Percentiles rank a stretch among this genome's conserved stretches.
phyloP scores from a whole-genome alignment of 2,888 invertebrate genomes.

The Netelia fuscicornis region DNA sequence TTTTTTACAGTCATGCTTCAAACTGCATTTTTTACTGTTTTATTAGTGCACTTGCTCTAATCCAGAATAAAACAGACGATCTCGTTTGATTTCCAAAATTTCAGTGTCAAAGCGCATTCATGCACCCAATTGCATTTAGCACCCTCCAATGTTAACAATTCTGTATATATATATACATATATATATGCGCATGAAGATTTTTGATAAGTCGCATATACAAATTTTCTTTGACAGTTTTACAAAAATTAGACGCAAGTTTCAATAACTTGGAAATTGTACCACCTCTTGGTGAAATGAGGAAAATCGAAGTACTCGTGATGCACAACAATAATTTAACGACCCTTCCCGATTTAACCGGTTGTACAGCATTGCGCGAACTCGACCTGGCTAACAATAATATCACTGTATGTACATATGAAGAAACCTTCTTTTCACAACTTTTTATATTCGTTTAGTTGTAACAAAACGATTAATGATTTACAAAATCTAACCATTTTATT shows the following conservation, averaged over 20 bases:
- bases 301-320: slow-evolving; percentile 91
- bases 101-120: background rate
- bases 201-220: slow-evolving; percentile 17
- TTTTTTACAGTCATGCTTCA: too few species aligned
- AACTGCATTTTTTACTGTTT: too few species aligned
- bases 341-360: slow-evolving; percentile 92
- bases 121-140: slow-evolving; percentile 14
- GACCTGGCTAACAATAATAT: slow-evolving; percentile 94
- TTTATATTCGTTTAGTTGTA: slow-evolving; percentile 4
- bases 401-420: slow-evolving; percentile 85
- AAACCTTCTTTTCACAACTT: slow-evolving; percentile 5
- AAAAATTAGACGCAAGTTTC: slow-evolving; percentile 90
- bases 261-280: slow-evolving; percentile 90
- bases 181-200: background rate
- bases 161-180: background rate
- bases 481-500: background rate
- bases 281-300: slow-evolving; percentile 90
- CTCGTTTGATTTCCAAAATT: background rate
- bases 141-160: background rate
- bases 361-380: slow-evolving; percentile 91
- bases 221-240: slow-evolving; percentile 86
- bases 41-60: too few species aligned
- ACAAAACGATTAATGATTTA: background rate
- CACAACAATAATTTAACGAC: slow-evolving; percentile 92
- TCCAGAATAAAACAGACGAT: too few species aligned